Evolutionary conservation across 2,797 vertebrate species (phyloP), one percentile per base, ranked within the genome.

Genomic region (Cuniculus paca): DNA sequence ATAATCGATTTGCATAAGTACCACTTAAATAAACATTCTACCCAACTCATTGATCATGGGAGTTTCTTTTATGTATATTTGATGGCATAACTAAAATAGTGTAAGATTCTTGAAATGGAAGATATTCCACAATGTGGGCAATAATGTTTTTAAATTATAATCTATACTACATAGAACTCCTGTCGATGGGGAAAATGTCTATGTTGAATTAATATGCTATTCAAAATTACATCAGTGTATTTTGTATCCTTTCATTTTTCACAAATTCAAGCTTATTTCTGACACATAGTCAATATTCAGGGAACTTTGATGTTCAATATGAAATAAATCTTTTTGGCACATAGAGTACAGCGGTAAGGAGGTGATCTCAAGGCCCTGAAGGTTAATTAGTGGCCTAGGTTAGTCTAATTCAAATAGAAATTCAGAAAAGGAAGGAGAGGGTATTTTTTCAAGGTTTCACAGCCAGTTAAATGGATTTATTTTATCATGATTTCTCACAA

Each of bases 401-500:
- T 54, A 65, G 65, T 61, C 92, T 85, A 70, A 79, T 79, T 85
- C 63, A 79, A 91, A 90, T 42, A 48, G 8, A 65, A 93, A 95
- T 96, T 95, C 82, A 81, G 34, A 90, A 95, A 90, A 39, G 52
- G 28, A 84, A 60, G 39, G 12, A 14, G 20, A 11, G 8, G 20
- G 34, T n/a, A 16, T 91, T 93, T 92, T 61, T 92, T 63, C 52
- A 94, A 54, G 10, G n/a, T 86, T 91, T 96, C 65, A 86, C 1
- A 34, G 42, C 20, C 54, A 39, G 16, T 77, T 65, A 60, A 34
- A 84, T 60, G 68, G 60, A 54, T 7, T 0, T 45, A n/a, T 97
- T 95, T 87, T 94, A 79, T 80, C 74, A 58, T 87, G 54, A 94
- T 95, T 91, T 90, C 50, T 95, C 74, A 58, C 39, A 72, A 90